A percentile compares a stretch with the other conserved stretches of the same genome.
These are phyloP conservation scores for Emydoidea blandingii DNA, from an alignment of 2,797 vertebrate species.

Conservation along the genomic window DNA sequence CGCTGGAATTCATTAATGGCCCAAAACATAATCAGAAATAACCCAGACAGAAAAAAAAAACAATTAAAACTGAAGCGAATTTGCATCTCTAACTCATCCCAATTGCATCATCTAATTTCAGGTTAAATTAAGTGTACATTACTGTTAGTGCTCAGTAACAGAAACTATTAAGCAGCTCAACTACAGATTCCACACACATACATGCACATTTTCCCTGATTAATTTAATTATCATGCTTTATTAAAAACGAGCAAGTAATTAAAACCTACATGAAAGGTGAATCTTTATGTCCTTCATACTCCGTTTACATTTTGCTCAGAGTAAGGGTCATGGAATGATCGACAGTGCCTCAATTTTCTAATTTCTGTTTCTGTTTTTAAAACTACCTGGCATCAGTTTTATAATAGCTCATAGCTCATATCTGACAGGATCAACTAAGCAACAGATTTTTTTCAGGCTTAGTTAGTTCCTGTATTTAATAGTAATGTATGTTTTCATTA, in stretches of 20 bases:
- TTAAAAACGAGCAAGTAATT: conserved; percentile 27
- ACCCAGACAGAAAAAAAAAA: neutral
- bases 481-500: neutral
- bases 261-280: conserved; percentile 31
- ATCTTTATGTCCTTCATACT: neutral
- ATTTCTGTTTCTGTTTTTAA: neutral
- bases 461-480: neutral
- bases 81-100: neutral
- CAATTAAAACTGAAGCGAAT: neutral
- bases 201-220: neutral
- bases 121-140: conserved; percentile 22
- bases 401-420: neutral
- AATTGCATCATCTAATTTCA: conserved; percentile 27
- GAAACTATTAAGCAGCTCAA: conserved; percentile 3
- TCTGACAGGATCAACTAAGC: neutral
- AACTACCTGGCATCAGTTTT: neutral
- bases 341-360: neutral
- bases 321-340: neutral
- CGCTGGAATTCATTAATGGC: neutral
- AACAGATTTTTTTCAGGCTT: neutral
- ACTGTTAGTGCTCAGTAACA: conserved; percentile 29
- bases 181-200: neutral
- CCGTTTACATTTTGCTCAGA: neutral
- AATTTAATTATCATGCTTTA: conserved; percentile 43
- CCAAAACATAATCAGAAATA: neutral